Conservation (phyloP, 2,888 invertebrate genomes). For the Ceramica pisi region DNA sequence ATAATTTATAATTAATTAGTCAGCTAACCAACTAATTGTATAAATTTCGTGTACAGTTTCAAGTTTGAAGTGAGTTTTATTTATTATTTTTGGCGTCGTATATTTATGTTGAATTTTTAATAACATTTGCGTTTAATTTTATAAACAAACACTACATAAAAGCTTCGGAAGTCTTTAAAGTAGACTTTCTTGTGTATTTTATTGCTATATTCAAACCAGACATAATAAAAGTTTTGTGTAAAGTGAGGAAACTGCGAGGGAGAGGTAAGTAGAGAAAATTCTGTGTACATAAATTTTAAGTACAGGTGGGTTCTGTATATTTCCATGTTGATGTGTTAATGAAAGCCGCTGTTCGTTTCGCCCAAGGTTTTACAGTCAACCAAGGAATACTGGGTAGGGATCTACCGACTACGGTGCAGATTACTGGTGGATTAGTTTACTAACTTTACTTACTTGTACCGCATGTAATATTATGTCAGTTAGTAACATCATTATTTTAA, state of each 20-base stretch:
- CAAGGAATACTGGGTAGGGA: slow-evolving; percentile 24
- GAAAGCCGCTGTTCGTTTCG: slow-evolving; percentile 28
- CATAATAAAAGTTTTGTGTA: slow-evolving; percentile 53
- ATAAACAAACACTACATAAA: slow-evolving; percentile 29
- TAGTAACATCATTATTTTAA: slow-evolving; percentile 3
- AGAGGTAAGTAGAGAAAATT: slow-evolving; percentile 43
- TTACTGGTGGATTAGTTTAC: background rate
- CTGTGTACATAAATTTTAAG: slow-evolving; percentile 48
- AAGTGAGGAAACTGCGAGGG: slow-evolving; percentile 38
- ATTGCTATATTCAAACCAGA: slow-evolving; percentile 50
- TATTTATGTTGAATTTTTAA: slow-evolving; percentile 7
- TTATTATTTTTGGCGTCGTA: background rate
- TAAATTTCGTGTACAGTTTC: slow-evolving; percentile 21
- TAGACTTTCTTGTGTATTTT: slow-evolving; percentile 50
- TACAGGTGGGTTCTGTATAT: slow-evolving; percentile 49
- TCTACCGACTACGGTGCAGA: background rate
- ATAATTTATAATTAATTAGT: slow-evolving; percentile 49
- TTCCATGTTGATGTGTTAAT: slow-evolving; percentile 56
- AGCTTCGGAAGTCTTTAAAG: slow-evolving; percentile 30
- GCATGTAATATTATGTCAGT: background rate
- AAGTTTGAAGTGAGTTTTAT: slow-evolving; percentile 9
- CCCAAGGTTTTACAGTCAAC: slow-evolving; percentile 27
- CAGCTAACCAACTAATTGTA: slow-evolving; percentile 35
- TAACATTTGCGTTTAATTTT: slow-evolving; percentile 9
- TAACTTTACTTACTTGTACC: background rate